Evolutionary conservation across 2,113 vertebrate genomes (phyloP).

Genomic region (Atrichornis clamosus): DNA sequence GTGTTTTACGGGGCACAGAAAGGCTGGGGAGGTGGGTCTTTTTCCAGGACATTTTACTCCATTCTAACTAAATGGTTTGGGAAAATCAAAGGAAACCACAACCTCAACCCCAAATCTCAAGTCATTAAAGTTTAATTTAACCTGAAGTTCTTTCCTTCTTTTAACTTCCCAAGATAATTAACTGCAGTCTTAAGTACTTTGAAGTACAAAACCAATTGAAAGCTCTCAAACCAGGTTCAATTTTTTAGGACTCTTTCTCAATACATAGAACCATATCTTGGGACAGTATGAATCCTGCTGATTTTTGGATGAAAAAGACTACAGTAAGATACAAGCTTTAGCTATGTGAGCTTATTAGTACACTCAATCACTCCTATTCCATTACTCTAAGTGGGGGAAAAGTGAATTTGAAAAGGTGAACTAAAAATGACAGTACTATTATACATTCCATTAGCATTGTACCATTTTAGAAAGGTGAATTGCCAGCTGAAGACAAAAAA

Average conservation of each 20-base stretch:
- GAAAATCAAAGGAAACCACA: neutral
- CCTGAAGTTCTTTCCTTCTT: neutral
- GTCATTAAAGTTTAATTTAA: neutral
- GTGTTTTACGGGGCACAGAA: neutral
- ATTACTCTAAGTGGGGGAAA: neutral
- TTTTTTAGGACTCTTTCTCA: neutral
- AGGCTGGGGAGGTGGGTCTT: neutral
- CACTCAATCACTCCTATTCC: neutral
- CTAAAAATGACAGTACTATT: neutral
- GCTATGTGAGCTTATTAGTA: neutral
- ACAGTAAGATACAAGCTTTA: neutral
- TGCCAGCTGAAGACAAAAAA: conserved; percentile 12
- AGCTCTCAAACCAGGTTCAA: neutral
- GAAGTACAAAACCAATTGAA: neutral
- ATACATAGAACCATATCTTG: neutral
- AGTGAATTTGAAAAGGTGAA: neutral
- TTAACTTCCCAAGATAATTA: neutral
- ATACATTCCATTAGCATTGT: conserved; percentile 15
- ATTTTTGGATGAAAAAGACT: neutral
- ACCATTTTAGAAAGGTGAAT: neutral
- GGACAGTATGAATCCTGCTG: neutral
- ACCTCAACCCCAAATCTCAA: neutral
- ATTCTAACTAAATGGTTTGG: neutral
- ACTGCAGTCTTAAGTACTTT: neutral
- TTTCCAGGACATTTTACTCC: neutral